Percentiles rank a stretch among this genome's conserved stretches.
Evolutionary conservation across 2,113 vertebrate genomes (phyloP).

Genomic region (Bufo gargarizans): DNA sequence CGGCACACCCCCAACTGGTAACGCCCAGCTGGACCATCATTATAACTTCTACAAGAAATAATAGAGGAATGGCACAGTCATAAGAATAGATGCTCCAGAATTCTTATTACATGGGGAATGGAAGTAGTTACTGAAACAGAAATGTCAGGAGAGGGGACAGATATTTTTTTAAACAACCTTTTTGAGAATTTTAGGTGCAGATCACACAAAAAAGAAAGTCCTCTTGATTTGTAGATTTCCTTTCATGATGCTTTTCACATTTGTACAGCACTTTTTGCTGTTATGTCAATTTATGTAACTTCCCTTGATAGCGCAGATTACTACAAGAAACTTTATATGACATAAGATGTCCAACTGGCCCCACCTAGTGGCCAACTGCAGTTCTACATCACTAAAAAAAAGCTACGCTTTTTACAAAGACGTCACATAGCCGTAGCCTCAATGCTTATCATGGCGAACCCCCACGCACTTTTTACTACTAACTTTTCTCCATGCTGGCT

Average conservation of each 20-base stretch:
- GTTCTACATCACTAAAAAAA: neutral
- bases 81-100: too few relatives aligned
- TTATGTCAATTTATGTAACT: neutral
- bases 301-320: neutral
- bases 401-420: too few relatives aligned
- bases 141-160: too few relatives aligned
- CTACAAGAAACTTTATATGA: neutral
- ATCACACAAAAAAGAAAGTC: neutral
- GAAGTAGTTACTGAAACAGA: too few relatives aligned
- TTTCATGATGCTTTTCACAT: neutral
- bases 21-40: too few relatives aligned
- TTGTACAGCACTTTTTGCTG: neutral
- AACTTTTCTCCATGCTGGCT: too few relatives aligned
- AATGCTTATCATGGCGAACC: neutral
- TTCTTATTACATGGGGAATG: too few relatives aligned
- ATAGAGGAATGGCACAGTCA: too few relatives aligned
- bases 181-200: neutral
- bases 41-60: too few relatives aligned
- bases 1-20: too few relatives aligned
- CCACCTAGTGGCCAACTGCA: neutral
- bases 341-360: neutral
- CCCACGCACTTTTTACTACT: neutral
- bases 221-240: neutral
- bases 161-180: too few relatives aligned
- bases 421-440: neutral